Evolutionary conservation across 2,888 invertebrate species (phyloP).

Genomic region (Diaphora mendica): DNA sequence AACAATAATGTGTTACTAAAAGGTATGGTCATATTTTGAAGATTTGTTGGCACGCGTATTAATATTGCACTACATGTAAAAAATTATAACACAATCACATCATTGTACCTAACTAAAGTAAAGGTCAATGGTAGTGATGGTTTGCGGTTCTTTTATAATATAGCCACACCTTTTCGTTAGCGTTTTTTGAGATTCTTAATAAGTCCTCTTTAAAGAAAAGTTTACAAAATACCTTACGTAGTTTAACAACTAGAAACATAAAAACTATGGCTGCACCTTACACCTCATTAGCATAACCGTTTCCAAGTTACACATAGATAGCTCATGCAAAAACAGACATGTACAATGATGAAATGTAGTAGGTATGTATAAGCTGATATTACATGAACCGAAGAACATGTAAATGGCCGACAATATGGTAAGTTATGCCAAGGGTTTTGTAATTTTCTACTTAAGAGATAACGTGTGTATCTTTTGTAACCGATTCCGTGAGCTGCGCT

Average conservation of each 20-base stretch:
- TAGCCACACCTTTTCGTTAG: not conserved
- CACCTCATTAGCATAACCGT: not conserved
- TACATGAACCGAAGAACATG: constrained; percentile 19
- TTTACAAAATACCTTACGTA: not conserved
- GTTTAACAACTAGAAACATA: not conserved
- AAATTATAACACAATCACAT: not conserved
- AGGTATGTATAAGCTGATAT: constrained; percentile 31
- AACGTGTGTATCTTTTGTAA: not conserved
- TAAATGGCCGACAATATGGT: constrained; percentile 57
- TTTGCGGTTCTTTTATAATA: not conserved
- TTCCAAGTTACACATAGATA: constrained; percentile 6
- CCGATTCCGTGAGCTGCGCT: constrained; percentile 3
- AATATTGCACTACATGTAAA: not conserved
- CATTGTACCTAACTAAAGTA: not conserved
- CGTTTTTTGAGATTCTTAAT: not conserved
- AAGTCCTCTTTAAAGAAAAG: not conserved
- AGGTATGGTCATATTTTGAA: not conserved
- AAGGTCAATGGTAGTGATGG: not conserved
- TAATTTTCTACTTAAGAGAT: constrained; percentile 37
- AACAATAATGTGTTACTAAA: not conserved
- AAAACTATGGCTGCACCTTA: not conserved
- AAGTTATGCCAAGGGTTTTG: constrained; percentile 52
- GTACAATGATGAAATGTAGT: constrained; percentile 30
- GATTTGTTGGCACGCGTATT: not conserved
- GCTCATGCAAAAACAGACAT: constrained; percentile 43